phyloP scores from a whole-genome alignment of 2,888 invertebrate genomes.

The Drosophila prolongata region DNA sequence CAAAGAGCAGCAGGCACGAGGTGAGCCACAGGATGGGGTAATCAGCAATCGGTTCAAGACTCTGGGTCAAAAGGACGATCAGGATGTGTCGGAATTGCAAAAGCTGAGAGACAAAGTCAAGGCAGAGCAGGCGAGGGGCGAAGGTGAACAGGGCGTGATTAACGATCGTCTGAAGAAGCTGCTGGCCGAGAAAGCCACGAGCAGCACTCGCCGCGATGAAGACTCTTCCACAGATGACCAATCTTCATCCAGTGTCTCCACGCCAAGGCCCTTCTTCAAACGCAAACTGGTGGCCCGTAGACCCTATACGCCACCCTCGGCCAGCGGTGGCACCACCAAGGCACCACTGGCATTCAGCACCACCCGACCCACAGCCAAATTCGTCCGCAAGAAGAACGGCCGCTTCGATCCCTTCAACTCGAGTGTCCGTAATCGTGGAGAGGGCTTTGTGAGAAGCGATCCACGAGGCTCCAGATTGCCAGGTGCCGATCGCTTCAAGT shows the following conservation, averaged over 20 bases:
- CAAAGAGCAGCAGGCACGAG: slow-evolving; percentile 57
- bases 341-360: slow-evolving; percentile 35
- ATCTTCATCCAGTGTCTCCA: slow-evolving; percentile 5
- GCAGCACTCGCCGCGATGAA: not conserved
- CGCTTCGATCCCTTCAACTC: slow-evolving; percentile 72
- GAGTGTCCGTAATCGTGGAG: slow-evolving; percentile 61
- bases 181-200: slow-evolving; percentile 51
- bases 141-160: slow-evolving; percentile 62
- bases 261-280: slow-evolving; percentile 61
- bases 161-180: slow-evolving; percentile 72
- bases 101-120: slow-evolving; percentile 68
- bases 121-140: slow-evolving; percentile 57
- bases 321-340: slow-evolving; percentile 46
- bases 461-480: slow-evolving; percentile 61
- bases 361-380: slow-evolving; percentile 65
- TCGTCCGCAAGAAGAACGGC: slow-evolving; percentile 72
- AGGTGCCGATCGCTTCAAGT: slow-evolving; percentile 67
- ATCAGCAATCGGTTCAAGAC: slow-evolving; percentile 46
- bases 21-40: slow-evolving; percentile 47
- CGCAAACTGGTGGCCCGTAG: slow-evolving; percentile 77
- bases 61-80: slow-evolving; percentile 12
- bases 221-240: slow-evolving; percentile 7
- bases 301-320: slow-evolving; percentile 67
- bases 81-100: slow-evolving; percentile 55
- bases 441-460: slow-evolving; percentile 70